These are phyloP conservation scores for Cenopis cana DNA, from an alignment of 2,888 invertebrate genomes.

Conservation along the genomic window DNA sequence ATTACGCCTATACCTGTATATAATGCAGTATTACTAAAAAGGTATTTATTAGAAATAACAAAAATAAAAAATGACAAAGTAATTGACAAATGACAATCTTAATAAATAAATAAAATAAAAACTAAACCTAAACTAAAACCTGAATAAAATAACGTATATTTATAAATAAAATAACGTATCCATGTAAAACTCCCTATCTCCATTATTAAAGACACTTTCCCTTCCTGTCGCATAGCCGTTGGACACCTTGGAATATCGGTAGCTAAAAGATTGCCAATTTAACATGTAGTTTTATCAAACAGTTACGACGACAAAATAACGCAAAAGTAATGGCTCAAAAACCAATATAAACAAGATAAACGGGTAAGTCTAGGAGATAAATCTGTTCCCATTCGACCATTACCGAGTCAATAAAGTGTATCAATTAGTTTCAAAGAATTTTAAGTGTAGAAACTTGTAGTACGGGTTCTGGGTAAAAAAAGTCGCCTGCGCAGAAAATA, in stretches of 20 bases:
- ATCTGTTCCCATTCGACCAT: conserved; percentile 38
- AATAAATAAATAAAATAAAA: too few relatives aligned
- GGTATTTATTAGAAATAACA: too few relatives aligned
- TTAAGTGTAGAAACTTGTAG: conserved; percentile 44
- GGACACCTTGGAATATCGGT: background rate
- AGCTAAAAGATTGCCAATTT: background rate
- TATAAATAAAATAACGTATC: too few relatives aligned
- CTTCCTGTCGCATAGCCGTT: too few relatives aligned
- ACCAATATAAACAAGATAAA: conserved; percentile 42
- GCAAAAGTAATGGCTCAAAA: conserved; percentile 30
- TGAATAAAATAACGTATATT: too few relatives aligned
- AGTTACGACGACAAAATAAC: conserved; percentile 19
- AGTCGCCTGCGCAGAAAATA: conserved; percentile 40
- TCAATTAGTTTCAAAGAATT: conserved; percentile 45
- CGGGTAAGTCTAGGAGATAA: conserved; percentile 40
- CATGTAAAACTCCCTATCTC: too few relatives aligned
- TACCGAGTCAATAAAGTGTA: conserved; percentile 44
- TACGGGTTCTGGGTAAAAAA: conserved; percentile 42
- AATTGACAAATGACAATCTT: too few relatives aligned
- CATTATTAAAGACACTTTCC: too few relatives aligned
- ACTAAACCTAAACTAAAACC: too few relatives aligned
- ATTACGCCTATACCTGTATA: too few relatives aligned
- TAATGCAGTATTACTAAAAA: too few relatives aligned
- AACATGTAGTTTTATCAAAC: conserved; percentile 21
- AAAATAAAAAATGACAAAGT: too few relatives aligned